phyloP scores from a whole-genome alignment of 2,797 vertebrate genomes.

The Tympanoctomys barrerae region DNA sequence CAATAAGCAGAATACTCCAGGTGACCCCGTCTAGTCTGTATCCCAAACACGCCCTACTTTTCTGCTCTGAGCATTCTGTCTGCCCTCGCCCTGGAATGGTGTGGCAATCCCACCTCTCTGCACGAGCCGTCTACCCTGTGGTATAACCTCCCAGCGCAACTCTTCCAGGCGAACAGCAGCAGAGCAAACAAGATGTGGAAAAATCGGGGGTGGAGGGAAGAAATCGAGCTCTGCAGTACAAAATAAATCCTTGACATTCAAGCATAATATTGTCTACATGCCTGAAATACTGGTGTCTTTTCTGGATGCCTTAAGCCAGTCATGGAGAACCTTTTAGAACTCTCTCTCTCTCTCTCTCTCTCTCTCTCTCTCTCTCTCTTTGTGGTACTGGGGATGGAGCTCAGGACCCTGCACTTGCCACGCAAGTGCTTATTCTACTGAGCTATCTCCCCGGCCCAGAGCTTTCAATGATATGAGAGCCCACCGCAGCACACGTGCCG shows the following conservation, averaged over 20 bases:
- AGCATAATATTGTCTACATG: neutral
- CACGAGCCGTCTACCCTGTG: neutral
- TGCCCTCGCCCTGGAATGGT: neutral
- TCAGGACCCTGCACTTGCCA: too few relatives aligned
- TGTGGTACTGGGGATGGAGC: too few relatives aligned
- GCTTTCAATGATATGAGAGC: neutral
- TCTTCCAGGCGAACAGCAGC: neutral
- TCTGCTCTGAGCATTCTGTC: neutral
- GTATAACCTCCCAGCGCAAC: neutral
- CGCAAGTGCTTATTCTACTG: too few relatives aligned
- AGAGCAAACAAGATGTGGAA: constrained; percentile 31
- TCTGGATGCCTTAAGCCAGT: neutral
- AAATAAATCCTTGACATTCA: neutral
- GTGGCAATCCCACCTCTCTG: neutral
- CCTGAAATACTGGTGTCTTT: neutral
- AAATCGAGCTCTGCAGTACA: constrained; percentile 20
- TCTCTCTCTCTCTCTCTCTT: too few relatives aligned
- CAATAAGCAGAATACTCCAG: neutral
- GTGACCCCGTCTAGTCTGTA: neutral
- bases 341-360: too few relatives aligned
- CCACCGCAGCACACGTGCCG: neutral
- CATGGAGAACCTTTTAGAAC: neutral
- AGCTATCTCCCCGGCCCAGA: neutral
- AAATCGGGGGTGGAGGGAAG: neutral
- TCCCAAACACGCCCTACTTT: neutral